These are phyloP conservation scores for Amblyraja radiata DNA, from an alignment of 2,797 vertebrate species.

Conservation along the genomic window DNA sequence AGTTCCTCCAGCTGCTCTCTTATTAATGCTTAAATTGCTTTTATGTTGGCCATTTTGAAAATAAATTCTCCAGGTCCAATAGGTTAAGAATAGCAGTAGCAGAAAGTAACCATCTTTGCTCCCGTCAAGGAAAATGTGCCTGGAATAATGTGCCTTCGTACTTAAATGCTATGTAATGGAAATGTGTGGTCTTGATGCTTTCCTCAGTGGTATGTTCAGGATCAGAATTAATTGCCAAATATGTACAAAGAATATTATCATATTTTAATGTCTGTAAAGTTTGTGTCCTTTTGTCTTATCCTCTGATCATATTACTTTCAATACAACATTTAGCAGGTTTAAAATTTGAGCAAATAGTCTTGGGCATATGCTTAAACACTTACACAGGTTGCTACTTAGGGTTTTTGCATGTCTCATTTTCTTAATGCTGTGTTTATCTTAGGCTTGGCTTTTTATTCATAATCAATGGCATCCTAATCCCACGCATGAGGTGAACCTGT, in stretches of 20 bases:
- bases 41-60: neutral
- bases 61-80: neutral
- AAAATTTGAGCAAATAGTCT: slow-evolving; percentile 41
- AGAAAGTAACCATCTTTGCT: neutral
- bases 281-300: neutral
- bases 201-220: neutral
- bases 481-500: slow-evolving; percentile 65
- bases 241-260: neutral
- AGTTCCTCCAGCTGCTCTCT: too few relatives aligned
- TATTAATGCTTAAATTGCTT: neutral
- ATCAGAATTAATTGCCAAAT: neutral
- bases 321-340: slow-evolving; percentile 41
- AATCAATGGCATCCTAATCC: slow-evolving; percentile 62
- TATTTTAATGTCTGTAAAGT: neutral
- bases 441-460: slow-evolving; percentile 84
- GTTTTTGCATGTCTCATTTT: slow-evolving; percentile 73
- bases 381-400: slow-evolving; percentile 76
- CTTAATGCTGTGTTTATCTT: slow-evolving; percentile 76
- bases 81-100: neutral
- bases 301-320: neutral
- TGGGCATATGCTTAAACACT: slow-evolving; percentile 99
- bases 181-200: neutral
- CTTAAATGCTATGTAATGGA: neutral
- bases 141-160: neutral
- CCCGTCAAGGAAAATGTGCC: neutral